Evolutionary conservation across 2,113 vertebrate genomes (phyloP), one percentile per base, ranked within the genome.

Genomic region (Paracanthobrama guichenoti): DNA sequence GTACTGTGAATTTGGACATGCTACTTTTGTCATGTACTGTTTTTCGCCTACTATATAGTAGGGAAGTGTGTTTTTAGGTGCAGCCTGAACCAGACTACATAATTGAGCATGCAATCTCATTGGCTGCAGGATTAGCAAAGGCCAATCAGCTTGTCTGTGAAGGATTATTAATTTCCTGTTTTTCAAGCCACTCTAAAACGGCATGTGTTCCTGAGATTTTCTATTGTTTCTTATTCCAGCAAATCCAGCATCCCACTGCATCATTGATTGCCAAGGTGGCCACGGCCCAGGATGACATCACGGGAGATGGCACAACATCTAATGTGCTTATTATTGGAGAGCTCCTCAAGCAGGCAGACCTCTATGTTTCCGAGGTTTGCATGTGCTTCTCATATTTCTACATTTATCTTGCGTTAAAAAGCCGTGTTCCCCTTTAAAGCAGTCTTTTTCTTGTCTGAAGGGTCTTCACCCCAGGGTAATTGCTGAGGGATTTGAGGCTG

Each of bases 181-280:
- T n/a, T 59, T 59, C 22, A n/a, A 24, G 20, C 57, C 22, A 1
- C 57, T n/a, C 2, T 66, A 1, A 31, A 66, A 35, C 3, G 6
- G 9, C 66, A 42, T 18, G 1, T 11, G 4, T 3, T 16, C 2
- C 2, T 31, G n/a, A 4, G 5, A 14, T 6, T 48, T 12, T 62
- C 18, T 66, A 0, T 22, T 16, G 48, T 28, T 35, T 46, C 12
- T 71, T 22, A 24, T 44, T 12, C 18, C 64, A 99, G 98, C 98
- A 99, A 99, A 99, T 99, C 92, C 98, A 99, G 87, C 98, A 99
- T 89, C 97, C 98, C 1, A 99, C 98, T 2, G 98, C 98, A 2
- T 99, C 98, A 10, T 91, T 99, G 88, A 99, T 99, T 84, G 98
- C 98, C 2, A 99, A 99, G 92, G 98, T 99, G 66, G 98, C 97